These are phyloP conservation scores for Campopleginae sp. DNA, from an alignment of 2,888 invertebrate genomes.

Conservation along the genomic window DNA sequence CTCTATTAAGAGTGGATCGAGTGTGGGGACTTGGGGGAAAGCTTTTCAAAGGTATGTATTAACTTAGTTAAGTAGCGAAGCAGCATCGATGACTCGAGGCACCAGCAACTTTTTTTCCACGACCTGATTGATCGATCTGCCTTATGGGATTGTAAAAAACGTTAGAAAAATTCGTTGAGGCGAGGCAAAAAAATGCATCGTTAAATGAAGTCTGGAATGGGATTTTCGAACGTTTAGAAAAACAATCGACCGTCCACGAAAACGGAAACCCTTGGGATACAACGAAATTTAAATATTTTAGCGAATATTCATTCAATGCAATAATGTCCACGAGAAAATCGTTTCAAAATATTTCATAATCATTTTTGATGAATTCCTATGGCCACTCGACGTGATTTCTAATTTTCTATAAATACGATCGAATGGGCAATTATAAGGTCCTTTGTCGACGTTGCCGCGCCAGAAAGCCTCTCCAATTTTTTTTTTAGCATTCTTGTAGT, in stretches of 20 bases:
- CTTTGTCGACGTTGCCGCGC: constrained; percentile 34
- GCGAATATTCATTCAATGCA: not conserved
- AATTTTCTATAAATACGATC: constrained; percentile 42
- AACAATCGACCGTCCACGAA: not conserved
- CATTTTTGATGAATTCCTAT: not conserved
- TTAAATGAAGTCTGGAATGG: constrained; percentile 18
- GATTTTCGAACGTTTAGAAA: not conserved
- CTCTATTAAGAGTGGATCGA: constrained; percentile 19
- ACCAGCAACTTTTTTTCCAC: constrained; percentile 58
- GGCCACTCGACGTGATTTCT: constrained; percentile 19
- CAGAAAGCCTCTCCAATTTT: constrained; percentile 14
- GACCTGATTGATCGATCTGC: constrained; percentile 56
- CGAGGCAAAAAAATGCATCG: constrained; percentile 29
- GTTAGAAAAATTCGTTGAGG: not conserved
- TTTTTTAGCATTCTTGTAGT: constrained; percentile 37
- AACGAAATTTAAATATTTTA: not conserved
- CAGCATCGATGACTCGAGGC: constrained; percentile 49
- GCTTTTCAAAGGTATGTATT: constrained; percentile 49
- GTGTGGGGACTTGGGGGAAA: constrained; percentile 39
- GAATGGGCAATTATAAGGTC: constrained; percentile 27
- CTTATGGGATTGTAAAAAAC: not conserved
- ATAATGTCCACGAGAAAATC: not conserved
- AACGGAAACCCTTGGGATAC: not conserved
- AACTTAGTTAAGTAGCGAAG: constrained; percentile 62
- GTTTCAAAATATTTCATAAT: not conserved